Evolutionary conservation across 2,888 invertebrate species (phyloP), one percentile per base, ranked within the genome.

Genomic region (Halictus ligatus): DNA sequence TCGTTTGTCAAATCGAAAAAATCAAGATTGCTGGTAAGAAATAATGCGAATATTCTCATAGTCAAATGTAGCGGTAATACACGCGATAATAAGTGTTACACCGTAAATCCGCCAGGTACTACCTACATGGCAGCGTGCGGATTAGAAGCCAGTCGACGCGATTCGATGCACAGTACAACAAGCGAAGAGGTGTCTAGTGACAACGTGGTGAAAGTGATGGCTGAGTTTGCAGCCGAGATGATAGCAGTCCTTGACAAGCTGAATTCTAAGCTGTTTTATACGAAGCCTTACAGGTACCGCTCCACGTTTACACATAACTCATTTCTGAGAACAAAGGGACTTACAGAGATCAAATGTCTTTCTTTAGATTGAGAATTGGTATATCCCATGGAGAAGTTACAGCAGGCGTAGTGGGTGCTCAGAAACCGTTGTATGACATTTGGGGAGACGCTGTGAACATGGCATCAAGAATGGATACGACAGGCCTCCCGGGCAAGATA

Each of bases 91-190:
- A 43, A 12, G 1, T n/a, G 0, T 50, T 3, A 21, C 8, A 54
- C 13, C 40, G 12, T 21, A 50, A 74, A 74, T 74, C 0, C 43
- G 75, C 46, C 21, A 94, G 96, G 96, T 18, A 98, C 98, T 96
- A 99, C 99, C 0, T 99, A 99, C 93, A 99, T 99, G 99, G 99
- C 99, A 2, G 99, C 99, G 1, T 98, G 98, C 92, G 99, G 99
- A 0, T 96, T 99, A 75, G 97, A 98, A 91, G 97, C 98, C 0
- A 97, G 96, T 50, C 96, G 97, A 77, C 96, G 97, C 82, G 96
- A 96, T 92, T 97, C 97, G 3, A 95, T 92, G 89, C 93, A 90
- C 72, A 92, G 91, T 74, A 79, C 92, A 60, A 89, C 92, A 13
- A 94, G 93, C 87, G 94, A 91, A 86, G 95, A 89, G 15, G 81